A percentile compares a stretch with the other conserved stretches of the same genome.
Evolutionary conservation across 2,797 vertebrate genomes (phyloP).

Genomic region (Sebastes aleutianus): DNA sequence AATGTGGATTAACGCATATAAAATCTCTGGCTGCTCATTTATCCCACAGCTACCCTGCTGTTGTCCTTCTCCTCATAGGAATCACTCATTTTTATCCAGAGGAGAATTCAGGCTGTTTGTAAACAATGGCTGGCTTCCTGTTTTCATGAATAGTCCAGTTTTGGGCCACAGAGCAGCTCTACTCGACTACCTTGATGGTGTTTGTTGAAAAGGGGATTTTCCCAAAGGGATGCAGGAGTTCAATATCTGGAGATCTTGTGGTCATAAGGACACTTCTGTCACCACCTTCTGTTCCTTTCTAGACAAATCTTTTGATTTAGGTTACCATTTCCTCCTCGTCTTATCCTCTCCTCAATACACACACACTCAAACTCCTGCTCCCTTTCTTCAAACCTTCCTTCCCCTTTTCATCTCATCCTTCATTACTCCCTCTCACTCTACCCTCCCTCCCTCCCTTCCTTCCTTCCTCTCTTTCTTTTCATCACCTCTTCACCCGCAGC

Average conservation of each 20-base stretch:
- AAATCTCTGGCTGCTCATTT: not conserved
- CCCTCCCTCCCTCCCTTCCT: not conserved
- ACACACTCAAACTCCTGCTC: not conserved
- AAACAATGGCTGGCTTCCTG: not conserved
- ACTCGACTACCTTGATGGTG: not conserved
- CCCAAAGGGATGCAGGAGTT: not conserved
- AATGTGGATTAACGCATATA: not conserved
- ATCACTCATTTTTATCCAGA: not conserved
- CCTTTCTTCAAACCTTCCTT: conserved; percentile 19
- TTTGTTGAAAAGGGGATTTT: conserved; percentile 24
- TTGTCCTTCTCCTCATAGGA: not conserved
- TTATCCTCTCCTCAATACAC: not conserved
- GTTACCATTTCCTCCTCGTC: conserved; percentile 7
- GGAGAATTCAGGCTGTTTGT: not conserved
- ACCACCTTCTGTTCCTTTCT: not conserved
- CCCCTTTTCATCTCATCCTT: conserved; percentile 14
- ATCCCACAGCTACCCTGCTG: not conserved
- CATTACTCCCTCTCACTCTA: not conserved
- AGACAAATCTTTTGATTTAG: not conserved
- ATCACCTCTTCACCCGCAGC: not conserved
- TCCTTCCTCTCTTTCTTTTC: conserved; percentile 22
- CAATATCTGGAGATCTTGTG: not conserved
- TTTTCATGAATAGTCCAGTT: not conserved
- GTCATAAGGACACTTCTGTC: not conserved
- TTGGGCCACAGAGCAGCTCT: not conserved